A percentile compares a stretch with the other conserved stretches of the same genome.
Evolutionary conservation across 1,140 invertebrate species (phyloP).

Genomic region (Bombus breviceps): DNA sequence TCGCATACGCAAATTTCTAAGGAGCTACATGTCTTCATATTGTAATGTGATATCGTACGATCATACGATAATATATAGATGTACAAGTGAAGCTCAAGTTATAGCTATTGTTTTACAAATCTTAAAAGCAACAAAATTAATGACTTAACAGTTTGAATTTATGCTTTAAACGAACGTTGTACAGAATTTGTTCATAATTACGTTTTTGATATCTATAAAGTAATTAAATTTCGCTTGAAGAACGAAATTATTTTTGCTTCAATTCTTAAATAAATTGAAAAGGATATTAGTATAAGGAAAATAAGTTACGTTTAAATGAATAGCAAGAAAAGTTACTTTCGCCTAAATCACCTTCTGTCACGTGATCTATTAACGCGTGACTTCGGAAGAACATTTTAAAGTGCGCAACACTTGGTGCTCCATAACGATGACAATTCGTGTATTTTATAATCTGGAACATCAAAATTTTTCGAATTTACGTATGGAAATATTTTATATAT

Average conservation of each 20-base stretch:
- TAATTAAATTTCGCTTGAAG: neutral
- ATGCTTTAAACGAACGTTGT: neutral
- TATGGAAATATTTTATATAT: neutral
- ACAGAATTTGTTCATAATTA: neutral
- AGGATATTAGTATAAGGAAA: neutral
- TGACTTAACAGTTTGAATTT: neutral
- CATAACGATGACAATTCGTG: neutral
- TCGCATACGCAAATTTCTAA: neutral
- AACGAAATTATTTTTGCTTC: neutral
- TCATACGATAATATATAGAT: neutral
- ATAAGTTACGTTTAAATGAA: neutral
- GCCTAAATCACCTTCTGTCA: slow-evolving; percentile 5
- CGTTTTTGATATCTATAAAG: neutral
- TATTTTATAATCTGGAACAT: neutral
- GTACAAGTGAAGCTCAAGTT: neutral
- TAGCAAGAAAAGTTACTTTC: neutral
- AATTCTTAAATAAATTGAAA: neutral
- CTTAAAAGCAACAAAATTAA: neutral
- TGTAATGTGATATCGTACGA: neutral
- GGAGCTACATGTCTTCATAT: neutral
- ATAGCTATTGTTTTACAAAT: neutral
- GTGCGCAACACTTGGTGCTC: no score
- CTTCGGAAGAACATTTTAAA: neutral
- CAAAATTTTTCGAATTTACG: neutral
- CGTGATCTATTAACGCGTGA: slow-evolving; percentile 11